A percentile compares a stretch with the other conserved stretches of the same genome.
Conservation (phyloP, 2,113 vertebrate genomes). For the Myiozetetes cayanensis region DNA sequence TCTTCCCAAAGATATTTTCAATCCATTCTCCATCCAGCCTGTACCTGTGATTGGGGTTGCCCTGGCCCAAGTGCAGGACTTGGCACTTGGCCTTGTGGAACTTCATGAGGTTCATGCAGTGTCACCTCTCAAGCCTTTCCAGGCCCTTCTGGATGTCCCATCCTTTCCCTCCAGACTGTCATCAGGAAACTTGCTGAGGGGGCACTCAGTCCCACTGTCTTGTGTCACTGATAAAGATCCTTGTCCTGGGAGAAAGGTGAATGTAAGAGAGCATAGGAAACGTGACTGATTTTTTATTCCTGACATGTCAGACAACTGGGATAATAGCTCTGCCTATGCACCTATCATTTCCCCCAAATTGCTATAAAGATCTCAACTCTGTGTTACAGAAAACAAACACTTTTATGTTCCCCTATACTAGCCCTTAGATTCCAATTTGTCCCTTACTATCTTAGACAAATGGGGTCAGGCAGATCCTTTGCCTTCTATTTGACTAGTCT, state of each 20-base stretch:
- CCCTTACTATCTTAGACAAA: neutral
- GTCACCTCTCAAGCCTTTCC: neutral
- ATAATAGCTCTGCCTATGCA: neutral
- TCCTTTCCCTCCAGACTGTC: neutral
- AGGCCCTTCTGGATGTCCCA: neutral
- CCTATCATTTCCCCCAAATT: neutral
- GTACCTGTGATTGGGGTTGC: too few species aligned
- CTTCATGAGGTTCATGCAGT: too few species aligned
- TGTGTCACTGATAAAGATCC: neutral
- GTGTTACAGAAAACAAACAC: neutral
- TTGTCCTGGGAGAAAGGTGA: neutral
- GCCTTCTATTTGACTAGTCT: slow-evolving; percentile 41
- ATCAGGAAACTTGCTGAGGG: neutral
- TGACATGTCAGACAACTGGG: neutral
- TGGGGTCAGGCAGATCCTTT: neutral
- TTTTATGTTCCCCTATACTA: neutral
- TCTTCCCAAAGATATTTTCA: neutral
- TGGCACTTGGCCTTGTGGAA: rapidly evolving
- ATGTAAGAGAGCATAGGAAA: neutral
- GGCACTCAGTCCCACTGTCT: neutral
- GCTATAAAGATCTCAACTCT: neutral
- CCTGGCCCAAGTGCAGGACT: neutral
- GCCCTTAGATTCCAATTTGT: slow-evolving; percentile 8
- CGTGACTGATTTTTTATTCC: neutral
- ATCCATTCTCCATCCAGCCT: neutral